Percentiles rank a stretch among this genome's conserved stretches.
These are phyloP conservation scores for Unio pictorum DNA, from an alignment of 2,888 invertebrate species.

Conservation along the genomic window DNA sequence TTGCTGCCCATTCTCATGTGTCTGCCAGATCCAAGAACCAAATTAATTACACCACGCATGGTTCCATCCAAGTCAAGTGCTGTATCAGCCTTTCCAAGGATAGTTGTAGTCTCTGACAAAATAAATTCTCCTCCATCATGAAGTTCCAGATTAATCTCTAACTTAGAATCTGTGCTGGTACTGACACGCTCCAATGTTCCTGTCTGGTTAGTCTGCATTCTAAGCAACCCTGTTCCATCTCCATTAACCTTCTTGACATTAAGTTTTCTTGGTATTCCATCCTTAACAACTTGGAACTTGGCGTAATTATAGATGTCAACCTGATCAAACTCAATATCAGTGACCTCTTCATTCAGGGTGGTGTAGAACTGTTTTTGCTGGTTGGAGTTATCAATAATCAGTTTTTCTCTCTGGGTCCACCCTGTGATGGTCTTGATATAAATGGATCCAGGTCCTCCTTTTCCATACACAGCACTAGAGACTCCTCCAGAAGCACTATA, in stretches of 20 bases:
- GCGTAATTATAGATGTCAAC: constrained; percentile 51
- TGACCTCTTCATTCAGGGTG: constrained; percentile 39
- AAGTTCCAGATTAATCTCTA: constrained; percentile 53
- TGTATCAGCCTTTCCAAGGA: constrained; percentile 45
- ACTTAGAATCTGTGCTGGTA: constrained; percentile 40
- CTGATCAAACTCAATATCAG: constrained; percentile 37
- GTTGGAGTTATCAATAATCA: constrained; percentile 51
- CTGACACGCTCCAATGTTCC: constrained; percentile 47
- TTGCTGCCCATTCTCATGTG: constrained; percentile 50
- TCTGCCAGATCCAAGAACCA: constrained; percentile 42
- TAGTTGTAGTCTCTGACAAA: constrained; percentile 50
- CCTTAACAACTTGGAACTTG: constrained; percentile 48
- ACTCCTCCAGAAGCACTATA: constrained; percentile 45
- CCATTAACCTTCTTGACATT: constrained; percentile 48
- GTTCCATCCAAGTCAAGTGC: constrained; percentile 56
- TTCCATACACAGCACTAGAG: constrained; percentile 36
- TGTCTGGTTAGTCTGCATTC: constrained; percentile 45
- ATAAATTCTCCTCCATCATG: constrained; percentile 58
- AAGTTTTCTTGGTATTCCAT: constrained; percentile 35
- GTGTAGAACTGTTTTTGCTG: constrained; percentile 49
- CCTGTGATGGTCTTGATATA: constrained; percentile 30
- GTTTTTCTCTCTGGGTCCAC: constrained; percentile 29
- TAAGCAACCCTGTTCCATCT: constrained; percentile 54
- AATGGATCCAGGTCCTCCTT: constrained; percentile 55
- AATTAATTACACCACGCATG: constrained; percentile 46